Conservation (phyloP, 2,113 vertebrate species). For the Labeo rohita region DNA sequence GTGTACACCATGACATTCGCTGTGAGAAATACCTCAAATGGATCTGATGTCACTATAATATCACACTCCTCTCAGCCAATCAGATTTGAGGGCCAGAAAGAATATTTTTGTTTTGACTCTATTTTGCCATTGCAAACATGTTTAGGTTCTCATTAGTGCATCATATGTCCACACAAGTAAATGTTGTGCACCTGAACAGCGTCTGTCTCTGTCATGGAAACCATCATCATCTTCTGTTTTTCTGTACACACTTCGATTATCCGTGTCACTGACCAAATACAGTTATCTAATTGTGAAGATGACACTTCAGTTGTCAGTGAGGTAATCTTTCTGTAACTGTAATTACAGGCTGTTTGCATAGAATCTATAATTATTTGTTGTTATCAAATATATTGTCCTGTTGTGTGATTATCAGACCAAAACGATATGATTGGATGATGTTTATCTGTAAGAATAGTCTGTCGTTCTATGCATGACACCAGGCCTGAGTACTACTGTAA, state of each 20-base stretch:
- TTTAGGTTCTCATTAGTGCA: neutral
- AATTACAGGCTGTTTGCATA: neutral
- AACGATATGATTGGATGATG: neutral
- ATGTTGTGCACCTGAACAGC: neutral
- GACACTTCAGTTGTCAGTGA: neutral
- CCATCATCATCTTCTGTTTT: too few species aligned
- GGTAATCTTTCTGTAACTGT: neutral
- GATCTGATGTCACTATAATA: too few species aligned
- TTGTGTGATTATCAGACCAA: neutral
- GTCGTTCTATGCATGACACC: neutral
- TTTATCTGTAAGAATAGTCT: neutral
- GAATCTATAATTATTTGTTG: neutral
- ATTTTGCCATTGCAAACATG: neutral
- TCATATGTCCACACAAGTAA: neutral
- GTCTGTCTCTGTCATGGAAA: neutral
- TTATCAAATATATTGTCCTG: neutral
- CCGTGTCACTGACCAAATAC: constrained; percentile 5
- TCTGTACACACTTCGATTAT: neutral
- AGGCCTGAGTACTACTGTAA: constrained; percentile 2
- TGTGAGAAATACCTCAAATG: too few species aligned
- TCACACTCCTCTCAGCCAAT: too few species aligned
- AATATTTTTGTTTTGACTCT: neutral
- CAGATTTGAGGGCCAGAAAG: neutral
- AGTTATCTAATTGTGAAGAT: neutral
- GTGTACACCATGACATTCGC: too few species aligned